Evolutionary conservation across 2,797 vertebrate species (phyloP).

Genomic region (Oryzias dopingdopingensis): DNA sequence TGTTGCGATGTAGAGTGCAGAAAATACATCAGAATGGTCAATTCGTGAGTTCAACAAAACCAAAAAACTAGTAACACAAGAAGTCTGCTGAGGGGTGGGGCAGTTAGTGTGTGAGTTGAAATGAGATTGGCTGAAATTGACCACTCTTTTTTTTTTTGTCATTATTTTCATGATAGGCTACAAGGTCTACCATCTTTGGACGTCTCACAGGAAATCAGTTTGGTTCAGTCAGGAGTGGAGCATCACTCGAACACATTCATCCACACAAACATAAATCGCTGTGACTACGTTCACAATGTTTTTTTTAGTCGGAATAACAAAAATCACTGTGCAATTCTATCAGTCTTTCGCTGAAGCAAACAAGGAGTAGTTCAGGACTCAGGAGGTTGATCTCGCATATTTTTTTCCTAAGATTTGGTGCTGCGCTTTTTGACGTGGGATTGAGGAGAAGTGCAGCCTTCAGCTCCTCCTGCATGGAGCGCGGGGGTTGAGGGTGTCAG

Average conservation of each 20-base stretch:
- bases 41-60: constrained; percentile 37
- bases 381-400: constrained; percentile 15
- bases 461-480: constrained; percentile 13
- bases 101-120: constrained; percentile 3
- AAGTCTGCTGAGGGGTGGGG: constrained; percentile 4
- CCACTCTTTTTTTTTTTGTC: neutral
- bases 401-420: constrained; percentile 5
- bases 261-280: constrained; percentile 24
- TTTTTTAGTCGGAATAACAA: constrained; percentile 56
- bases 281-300: constrained; percentile 60
- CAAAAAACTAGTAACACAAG: constrained; percentile 11
- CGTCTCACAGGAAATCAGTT: constrained; percentile 46
- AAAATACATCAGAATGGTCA: constrained; percentile 34
- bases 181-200: constrained; percentile 45
- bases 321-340: constrained; percentile 68
- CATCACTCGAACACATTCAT: constrained; percentile 12
- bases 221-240: constrained; percentile 64
- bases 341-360: constrained; percentile 45
- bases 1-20: constrained; percentile 13
- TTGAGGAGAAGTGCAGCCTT: constrained; percentile 16
- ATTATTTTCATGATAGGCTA: constrained; percentile 6
- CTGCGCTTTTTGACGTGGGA: constrained; percentile 7
- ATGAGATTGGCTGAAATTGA: constrained; percentile 15
- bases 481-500: constrained; percentile 9
- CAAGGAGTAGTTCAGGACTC: constrained; percentile 35